Base-by-base conservation (phyloP, 2,797 vertebrate species). In the Neosilurus mollespiculum region DNA sequence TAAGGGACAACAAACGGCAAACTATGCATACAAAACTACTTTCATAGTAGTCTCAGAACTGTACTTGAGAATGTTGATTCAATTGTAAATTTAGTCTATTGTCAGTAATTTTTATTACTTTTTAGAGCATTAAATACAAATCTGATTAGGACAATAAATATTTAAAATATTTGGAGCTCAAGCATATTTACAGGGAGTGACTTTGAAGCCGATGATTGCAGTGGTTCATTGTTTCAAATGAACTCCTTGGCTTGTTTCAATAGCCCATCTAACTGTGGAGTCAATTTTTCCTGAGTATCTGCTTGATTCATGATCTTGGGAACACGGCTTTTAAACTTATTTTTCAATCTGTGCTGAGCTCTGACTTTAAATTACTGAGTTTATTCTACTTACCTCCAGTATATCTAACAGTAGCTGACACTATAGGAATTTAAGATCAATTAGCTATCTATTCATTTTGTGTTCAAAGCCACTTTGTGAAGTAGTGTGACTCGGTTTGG, bases 361-460 rank as follows among this genome's bases (percentile, higher is more conserved):
- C 87, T 87, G 89, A 87, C 89, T 91, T 92, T 92, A 91, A 91
- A 92, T 90, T 86, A 90, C 90, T 89, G 88, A 87, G 87, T 88
- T 54, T 81, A 54, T 73, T 73, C 58, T 64, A 16, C 72, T 67
- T 88, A 89, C 87, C 89, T 89, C 85, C 86, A 88, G 84, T 88
- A 83, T 88, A 91, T 90, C 91, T 91, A 88, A 90, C 90, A 92
- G 89, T 77, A 85, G 91, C 90, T 86, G 86, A 86, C 89, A 88
- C 89, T 91, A 91, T 86, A 91, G 90, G 88, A 86, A 85, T 88
- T 89, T 89, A 89, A 91, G 90, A 88, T 89, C 78, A 85, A 90
- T 90, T 88, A 87, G 87, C 90, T 90, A 91, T 92, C 90, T 91
- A 93, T 93, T 92, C 90, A 85, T 90, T 89, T 90, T 89, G 66